Evolutionary conservation across 2,888 invertebrate genomes (phyloP).

Genomic region (Ennomos erosarius): DNA sequence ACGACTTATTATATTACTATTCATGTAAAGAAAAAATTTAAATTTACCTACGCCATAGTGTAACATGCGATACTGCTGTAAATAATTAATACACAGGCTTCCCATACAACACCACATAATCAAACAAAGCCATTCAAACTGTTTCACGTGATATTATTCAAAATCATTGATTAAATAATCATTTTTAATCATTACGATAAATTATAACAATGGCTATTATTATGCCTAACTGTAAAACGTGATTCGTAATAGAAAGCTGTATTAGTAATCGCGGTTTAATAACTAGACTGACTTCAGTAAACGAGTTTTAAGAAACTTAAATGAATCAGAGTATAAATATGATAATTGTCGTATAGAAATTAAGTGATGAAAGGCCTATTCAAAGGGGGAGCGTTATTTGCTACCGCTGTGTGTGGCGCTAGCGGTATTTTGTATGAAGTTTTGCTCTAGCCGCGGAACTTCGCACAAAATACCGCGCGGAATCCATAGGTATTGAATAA

Average conservation of each 20-base stretch:
- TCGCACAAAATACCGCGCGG: too few relatives aligned
- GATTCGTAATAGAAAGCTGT: slow-evolving; percentile 38
- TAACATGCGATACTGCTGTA: too few relatives aligned
- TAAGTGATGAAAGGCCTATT: too few relatives aligned
- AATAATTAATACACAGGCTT: too few relatives aligned
- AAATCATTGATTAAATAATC: slow-evolving; percentile 32
- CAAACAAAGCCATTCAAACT: neutral
- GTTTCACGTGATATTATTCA: slow-evolving; percentile 35
- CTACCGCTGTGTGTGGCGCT: too few relatives aligned
- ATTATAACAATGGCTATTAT: slow-evolving; percentile 41
- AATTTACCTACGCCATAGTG: too few relatives aligned
- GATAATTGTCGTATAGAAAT: neutral
- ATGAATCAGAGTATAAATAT: slow-evolving; percentile 5
- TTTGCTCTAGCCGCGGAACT: too few relatives aligned
- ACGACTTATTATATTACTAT: too few relatives aligned
- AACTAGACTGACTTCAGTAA: slow-evolving; percentile 1
- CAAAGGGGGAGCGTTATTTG: too few relatives aligned
- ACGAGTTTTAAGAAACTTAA: slow-evolving; percentile 1
- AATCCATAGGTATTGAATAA: too few relatives aligned
- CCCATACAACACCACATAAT: neutral
- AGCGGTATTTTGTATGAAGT: too few relatives aligned
- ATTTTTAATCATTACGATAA: slow-evolving; percentile 41
- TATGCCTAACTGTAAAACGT: slow-evolving; percentile 36
- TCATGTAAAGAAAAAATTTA: too few relatives aligned
- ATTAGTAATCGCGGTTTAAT: slow-evolving; percentile 31